Evolutionary conservation across 2,888 invertebrate genomes (phyloP).

Genomic region (Eupithecia centaureata): DNA sequence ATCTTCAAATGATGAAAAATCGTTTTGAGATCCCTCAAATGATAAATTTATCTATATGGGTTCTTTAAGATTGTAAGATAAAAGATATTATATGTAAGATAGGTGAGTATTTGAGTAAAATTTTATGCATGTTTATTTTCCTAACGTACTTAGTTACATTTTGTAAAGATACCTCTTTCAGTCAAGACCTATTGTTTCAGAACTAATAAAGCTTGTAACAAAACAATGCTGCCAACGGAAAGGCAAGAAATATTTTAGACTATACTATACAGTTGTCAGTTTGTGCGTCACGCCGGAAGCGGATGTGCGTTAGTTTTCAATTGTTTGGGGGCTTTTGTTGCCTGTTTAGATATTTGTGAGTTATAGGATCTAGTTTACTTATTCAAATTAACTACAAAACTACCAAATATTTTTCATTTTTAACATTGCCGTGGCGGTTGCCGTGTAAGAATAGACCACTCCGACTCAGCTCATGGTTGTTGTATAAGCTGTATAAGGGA

Average conservation of each 20-base stretch:
- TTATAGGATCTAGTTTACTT: slow-evolving; percentile 21
- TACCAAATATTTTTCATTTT: not conserved
- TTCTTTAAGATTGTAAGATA: not conserved
- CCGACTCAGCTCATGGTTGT: no score
- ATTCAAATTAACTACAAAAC: not conserved
- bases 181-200: slow-evolving; percentile 35
- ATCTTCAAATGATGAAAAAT: not conserved
- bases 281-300: slow-evolving; percentile 49
- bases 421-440: no score
- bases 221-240: slow-evolving; percentile 37
- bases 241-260: slow-evolving; percentile 45
- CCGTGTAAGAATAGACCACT: no score
- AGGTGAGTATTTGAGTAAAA: not conserved
- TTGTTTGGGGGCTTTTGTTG: slow-evolving; percentile 48
- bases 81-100: not conserved
- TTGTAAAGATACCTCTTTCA: not conserved
- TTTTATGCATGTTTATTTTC: not conserved
- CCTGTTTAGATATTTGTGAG: slow-evolving; percentile 21
- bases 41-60: no score
- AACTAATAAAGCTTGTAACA: slow-evolving; percentile 40
- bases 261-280: slow-evolving; percentile 47
- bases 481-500: no score
- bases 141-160: not conserved
- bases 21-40: not conserved
- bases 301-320: slow-evolving; percentile 60